phyloP scores from a whole-genome alignment of 2,888 invertebrate genomes.

The Scaptomyza parva region DNA sequence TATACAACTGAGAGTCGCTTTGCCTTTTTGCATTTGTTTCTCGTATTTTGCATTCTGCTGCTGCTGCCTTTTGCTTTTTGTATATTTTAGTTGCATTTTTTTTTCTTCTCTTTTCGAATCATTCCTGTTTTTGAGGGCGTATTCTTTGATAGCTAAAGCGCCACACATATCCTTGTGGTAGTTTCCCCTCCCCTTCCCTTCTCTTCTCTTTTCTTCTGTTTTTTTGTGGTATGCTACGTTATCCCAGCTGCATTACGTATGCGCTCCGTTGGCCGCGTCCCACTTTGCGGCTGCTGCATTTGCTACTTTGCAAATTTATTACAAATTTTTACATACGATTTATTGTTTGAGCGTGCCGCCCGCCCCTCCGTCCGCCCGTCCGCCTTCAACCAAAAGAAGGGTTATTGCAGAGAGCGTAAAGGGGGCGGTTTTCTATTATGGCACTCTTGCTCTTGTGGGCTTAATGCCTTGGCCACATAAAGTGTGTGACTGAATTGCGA shows the following conservation, averaged over 20 bases:
- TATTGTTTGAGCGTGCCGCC: slow-evolving; percentile 71
- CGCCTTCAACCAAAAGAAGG: slow-evolving; percentile 11
- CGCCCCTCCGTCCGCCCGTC: no score
- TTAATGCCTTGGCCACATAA: slow-evolving; percentile 49
- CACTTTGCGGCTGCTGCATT: slow-evolving; percentile 65
- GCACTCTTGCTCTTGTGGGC: slow-evolving; percentile 29
- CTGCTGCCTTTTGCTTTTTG: slow-evolving; percentile 59
- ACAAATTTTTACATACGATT: slow-evolving; percentile 79
- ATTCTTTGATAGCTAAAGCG: slow-evolving; percentile 19
- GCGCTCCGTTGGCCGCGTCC: slow-evolving; percentile 61
- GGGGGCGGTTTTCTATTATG: slow-evolving; percentile 57
- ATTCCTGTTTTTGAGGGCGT: slow-evolving; percentile 5
- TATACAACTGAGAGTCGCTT: slow-evolving; percentile 42
- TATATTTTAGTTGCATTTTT: slow-evolving; percentile 36
- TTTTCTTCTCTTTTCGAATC: slow-evolving; percentile 10
- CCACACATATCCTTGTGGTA: slow-evolving; percentile 62
- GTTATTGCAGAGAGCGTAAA: no score
- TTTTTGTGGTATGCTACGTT: slow-evolving; percentile 70
- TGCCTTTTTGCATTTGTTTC: slow-evolving; percentile 36
- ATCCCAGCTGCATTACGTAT: slow-evolving; percentile 70
- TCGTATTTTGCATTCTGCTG: slow-evolving; percentile 41
- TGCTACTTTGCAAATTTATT: slow-evolving; percentile 76
- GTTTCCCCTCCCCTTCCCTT: slow-evolving; percentile 21
- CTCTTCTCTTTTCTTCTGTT: not conserved
- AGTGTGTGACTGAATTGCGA: slow-evolving; percentile 30